Evolutionary conservation across 2,113 vertebrate species (phyloP).

Genomic region (Ameiurus melas): DNA sequence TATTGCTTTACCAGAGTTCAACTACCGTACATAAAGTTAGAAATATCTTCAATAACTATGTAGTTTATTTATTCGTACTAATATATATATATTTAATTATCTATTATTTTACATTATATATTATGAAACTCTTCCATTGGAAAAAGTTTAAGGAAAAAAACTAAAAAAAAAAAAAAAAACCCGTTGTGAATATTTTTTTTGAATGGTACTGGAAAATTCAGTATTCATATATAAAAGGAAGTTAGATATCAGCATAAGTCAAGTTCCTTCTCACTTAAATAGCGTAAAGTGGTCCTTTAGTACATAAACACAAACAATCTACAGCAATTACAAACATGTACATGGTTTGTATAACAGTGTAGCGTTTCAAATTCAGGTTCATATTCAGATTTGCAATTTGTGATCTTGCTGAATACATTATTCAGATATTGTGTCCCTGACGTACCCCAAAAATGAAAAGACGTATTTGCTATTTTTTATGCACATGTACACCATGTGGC

Average conservation of each 20-base stretch:
- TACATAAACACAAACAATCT: not conserved
- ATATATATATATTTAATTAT: too few species aligned
- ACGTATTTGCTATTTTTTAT: not conserved
- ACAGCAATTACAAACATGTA: not conserved
- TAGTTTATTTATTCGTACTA: too few species aligned
- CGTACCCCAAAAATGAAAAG: not conserved
- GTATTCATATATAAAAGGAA: not conserved
- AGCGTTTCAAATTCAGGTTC: not conserved
- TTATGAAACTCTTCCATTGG: constrained; percentile 9
- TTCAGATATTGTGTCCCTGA: not conserved
- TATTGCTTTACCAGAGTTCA: not conserved
- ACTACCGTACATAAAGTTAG: not conserved
- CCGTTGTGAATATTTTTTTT: constrained; percentile 10
- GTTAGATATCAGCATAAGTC: not conserved
- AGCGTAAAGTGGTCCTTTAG: not conserved
- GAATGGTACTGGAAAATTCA: not conserved
- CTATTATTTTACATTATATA: too few species aligned
- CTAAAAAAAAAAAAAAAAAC: not conserved
- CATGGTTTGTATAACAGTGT: not conserved
- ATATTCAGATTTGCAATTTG: not conserved
- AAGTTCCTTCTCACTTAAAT: not conserved
- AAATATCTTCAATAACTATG: too few species aligned
- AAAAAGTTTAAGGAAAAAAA: not conserved
- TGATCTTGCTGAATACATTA: not conserved
- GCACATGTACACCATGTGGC: not conserved